phyloP scores from a whole-genome alignment of 2,113 vertebrate species.

The Zootoca vivipara region DNA sequence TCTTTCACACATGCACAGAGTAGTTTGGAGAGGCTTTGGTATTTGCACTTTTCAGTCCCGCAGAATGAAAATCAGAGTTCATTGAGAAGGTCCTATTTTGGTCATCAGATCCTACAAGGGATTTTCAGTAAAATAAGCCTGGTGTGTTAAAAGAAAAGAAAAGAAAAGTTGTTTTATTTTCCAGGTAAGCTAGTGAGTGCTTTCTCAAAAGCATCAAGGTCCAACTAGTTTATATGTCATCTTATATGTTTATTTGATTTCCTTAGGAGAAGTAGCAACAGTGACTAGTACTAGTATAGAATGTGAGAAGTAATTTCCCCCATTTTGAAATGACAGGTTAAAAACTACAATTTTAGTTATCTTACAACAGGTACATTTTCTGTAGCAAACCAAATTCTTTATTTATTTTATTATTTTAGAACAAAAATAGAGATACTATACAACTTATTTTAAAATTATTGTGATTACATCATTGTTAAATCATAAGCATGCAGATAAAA shows the following conservation, averaged over 20 bases:
- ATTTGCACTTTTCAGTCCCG: background rate
- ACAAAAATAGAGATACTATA: slow-evolving; percentile 16
- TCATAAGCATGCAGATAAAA: background rate
- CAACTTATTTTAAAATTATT: background rate
- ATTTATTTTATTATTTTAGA: slow-evolving; percentile 37
- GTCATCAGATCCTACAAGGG: background rate
- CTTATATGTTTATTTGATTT: background rate
- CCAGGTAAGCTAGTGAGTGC: background rate
- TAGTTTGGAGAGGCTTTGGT: background rate
- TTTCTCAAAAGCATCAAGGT: background rate
- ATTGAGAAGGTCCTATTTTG: background rate
- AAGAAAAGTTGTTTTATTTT: background rate
- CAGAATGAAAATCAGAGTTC: background rate
- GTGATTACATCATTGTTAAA: slow-evolving; percentile 8
- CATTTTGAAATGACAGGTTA: background rate
- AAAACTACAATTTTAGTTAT: background rate
- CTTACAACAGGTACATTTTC: slow-evolving; percentile 25
- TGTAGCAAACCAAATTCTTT: slow-evolving; percentile 20
- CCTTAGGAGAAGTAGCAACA: background rate
- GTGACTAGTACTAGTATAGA: background rate
- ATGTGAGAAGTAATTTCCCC: background rate
- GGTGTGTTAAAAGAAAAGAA: background rate
- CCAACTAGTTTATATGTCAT: background rate
- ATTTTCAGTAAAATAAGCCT: slow-evolving; percentile 8
- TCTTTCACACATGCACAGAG: background rate